A percentile compares a stretch with the other conserved stretches of the same genome.
Conservation (phyloP, 1,140 invertebrate genomes). For the Aplysia californica region DNA sequence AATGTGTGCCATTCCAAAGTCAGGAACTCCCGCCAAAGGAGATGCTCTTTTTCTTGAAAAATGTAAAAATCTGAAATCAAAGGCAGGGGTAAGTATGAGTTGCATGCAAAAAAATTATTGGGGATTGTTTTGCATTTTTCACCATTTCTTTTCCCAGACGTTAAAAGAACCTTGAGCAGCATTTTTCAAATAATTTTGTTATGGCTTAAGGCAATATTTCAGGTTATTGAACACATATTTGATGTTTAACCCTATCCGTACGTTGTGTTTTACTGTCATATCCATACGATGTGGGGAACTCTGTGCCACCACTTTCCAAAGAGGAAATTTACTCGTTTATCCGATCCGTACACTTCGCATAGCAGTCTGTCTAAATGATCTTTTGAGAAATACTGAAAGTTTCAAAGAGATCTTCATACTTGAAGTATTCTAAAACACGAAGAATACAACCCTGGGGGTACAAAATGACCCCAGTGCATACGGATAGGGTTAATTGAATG, state of each 20-base stretch:
- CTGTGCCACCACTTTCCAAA: too few relatives aligned
- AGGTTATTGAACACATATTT: not conserved
- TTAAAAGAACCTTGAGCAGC: not conserved
- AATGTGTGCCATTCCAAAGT: slow-evolving; percentile 38
- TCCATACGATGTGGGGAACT: too few relatives aligned
- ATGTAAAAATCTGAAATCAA: slow-evolving; percentile 16
- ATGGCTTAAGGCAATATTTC: not conserved
- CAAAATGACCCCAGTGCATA: too few relatives aligned
- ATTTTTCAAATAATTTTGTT: not conserved
- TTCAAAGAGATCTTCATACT: too few relatives aligned
- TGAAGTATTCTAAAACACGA: too few relatives aligned
- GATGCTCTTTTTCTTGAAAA: slow-evolving; percentile 32
- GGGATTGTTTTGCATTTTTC: not conserved
- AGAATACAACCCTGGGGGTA: too few relatives aligned
- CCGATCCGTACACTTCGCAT: too few relatives aligned
- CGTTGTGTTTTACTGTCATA: too few relatives aligned
- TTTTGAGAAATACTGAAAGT: too few relatives aligned
- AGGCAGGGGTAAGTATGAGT: not conserved
- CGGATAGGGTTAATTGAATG: not conserved
- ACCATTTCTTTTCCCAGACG: not conserved
- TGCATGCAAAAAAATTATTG: not conserved
- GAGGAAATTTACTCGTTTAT: too few relatives aligned
- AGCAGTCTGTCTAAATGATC: too few relatives aligned
- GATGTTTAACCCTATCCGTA: too few relatives aligned
- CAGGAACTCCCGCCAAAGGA: slow-evolving; percentile 33